Conservation (phyloP, 2,888 invertebrate species). For the Meghimatium bilineatum region DNA sequence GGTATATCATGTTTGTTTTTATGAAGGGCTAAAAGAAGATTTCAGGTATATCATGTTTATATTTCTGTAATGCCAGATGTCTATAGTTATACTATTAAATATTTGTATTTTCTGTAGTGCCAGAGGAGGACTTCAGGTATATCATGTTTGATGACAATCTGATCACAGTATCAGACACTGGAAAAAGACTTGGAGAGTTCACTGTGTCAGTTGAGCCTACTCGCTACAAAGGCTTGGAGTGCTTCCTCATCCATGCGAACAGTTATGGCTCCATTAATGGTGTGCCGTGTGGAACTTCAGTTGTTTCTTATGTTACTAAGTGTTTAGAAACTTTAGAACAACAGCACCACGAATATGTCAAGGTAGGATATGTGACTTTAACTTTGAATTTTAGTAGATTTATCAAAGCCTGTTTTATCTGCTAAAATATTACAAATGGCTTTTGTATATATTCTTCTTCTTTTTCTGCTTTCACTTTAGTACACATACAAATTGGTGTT, state of each 20-base stretch:
- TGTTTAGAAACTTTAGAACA: slow-evolving; percentile 76
- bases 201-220: slow-evolving; percentile 70
- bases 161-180: slow-evolving; percentile 75
- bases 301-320: slow-evolving; percentile 74
- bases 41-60: too few relatives aligned
- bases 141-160: slow-evolving; percentile 75
- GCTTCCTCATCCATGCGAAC: slow-evolving; percentile 76
- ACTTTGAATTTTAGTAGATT: too few relatives aligned
- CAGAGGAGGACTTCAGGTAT: slow-evolving; percentile 73
- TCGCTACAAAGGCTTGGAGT: slow-evolving; percentile 69
- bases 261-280: slow-evolving; percentile 77
- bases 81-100: too few relatives aligned
- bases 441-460: too few relatives aligned
- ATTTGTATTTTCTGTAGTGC: slow-evolving; percentile 57
- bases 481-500: too few relatives aligned
- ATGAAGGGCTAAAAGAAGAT: too few relatives aligned
- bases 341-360: slow-evolving; percentile 77
- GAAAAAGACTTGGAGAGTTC: slow-evolving; percentile 76
- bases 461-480: too few relatives aligned
- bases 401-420: too few relatives aligned
- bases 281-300: slow-evolving; percentile 77
- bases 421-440: too few relatives aligned
- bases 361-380: slow-evolving; percentile 62
- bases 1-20: too few relatives aligned
- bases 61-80: too few relatives aligned